Conservation (phyloP, 2,888 invertebrate genomes). For the Aporophyla nigra region DNA sequence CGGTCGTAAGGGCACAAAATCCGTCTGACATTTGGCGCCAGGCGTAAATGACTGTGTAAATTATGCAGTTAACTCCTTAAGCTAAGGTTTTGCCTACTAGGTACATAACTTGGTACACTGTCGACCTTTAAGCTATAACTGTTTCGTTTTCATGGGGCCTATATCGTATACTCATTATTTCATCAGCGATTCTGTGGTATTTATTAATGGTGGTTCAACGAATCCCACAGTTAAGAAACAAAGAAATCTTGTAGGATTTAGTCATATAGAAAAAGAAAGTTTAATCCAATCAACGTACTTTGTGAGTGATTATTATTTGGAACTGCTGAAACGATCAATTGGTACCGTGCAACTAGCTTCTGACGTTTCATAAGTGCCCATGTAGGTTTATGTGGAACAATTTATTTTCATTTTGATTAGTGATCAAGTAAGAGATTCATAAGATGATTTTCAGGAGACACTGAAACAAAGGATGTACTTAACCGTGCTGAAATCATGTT, state of each 20-base stretch:
- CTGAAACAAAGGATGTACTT: not conserved
- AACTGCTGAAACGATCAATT: too few relatives aligned
- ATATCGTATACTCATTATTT: constrained; percentile 54
- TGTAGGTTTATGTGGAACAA: too few relatives aligned
- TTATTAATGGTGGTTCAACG: constrained; percentile 19
- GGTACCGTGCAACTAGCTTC: too few relatives aligned
- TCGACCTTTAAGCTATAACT: constrained; percentile 65
- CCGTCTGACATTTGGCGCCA: constrained; percentile 81
- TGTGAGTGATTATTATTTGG: not conserved
- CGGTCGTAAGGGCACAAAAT: constrained; percentile 69
- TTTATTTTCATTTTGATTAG: too few relatives aligned
- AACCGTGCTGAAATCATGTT: not conserved
- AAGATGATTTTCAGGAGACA: not conserved
- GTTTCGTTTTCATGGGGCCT: constrained; percentile 52
- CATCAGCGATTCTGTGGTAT: constrained; percentile 36
- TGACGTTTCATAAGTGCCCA: too few relatives aligned
- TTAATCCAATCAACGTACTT: too few relatives aligned
- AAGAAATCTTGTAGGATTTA: not conserved
- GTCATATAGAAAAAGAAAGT: not conserved
- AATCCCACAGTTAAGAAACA: constrained; percentile 32
- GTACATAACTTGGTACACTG: constrained; percentile 43
- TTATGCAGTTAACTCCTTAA: constrained; percentile 83
- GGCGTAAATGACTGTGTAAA: constrained; percentile 83
- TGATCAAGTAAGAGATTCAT: not conserved
- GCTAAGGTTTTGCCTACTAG: constrained; percentile 53